phyloP scores from a whole-genome alignment of 2,888 invertebrate genomes.

The Xanthia togata region DNA sequence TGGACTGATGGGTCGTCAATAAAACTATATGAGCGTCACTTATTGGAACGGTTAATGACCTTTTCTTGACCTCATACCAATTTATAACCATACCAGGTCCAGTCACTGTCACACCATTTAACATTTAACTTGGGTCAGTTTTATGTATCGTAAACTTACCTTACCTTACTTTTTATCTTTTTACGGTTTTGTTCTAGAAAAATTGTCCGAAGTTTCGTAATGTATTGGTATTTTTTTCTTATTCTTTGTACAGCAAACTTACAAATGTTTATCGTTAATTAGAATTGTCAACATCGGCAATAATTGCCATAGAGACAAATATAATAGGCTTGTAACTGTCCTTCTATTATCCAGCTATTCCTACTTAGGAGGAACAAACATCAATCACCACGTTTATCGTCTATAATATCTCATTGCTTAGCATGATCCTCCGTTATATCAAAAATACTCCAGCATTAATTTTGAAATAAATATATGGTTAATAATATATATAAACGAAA shows the following conservation, averaged over 20 bases:
- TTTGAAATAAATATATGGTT: too few relatives aligned
- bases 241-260: background rate
- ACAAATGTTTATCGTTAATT: background rate
- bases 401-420: too few relatives aligned
- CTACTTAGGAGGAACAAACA: too few relatives aligned
- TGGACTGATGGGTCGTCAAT: slow-evolving; percentile 31
- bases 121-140: slow-evolving; percentile 33
- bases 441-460: too few relatives aligned
- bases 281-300: background rate
- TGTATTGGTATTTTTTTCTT: background rate
- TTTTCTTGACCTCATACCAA: slow-evolving; percentile 50
- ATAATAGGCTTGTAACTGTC: too few relatives aligned
- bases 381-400: too few relatives aligned
- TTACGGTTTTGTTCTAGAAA: slow-evolving; percentile 15
- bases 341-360: too few relatives aligned
- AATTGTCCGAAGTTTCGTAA: background rate
- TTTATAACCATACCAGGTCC: slow-evolving; percentile 40
- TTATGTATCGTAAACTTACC: slow-evolving; percentile 52
- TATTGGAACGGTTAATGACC: slow-evolving; percentile 50
- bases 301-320: background rate
- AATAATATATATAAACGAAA: too few relatives aligned
- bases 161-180: too few relatives aligned
- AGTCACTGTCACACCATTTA: slow-evolving; percentile 36
- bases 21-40: slow-evolving; percentile 62
- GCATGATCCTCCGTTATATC: too few relatives aligned